Evolutionary conservation across 2,113 vertebrate species (phyloP), one percentile per base, ranked within the genome.

Genomic region (Jacana jacana): DNA sequence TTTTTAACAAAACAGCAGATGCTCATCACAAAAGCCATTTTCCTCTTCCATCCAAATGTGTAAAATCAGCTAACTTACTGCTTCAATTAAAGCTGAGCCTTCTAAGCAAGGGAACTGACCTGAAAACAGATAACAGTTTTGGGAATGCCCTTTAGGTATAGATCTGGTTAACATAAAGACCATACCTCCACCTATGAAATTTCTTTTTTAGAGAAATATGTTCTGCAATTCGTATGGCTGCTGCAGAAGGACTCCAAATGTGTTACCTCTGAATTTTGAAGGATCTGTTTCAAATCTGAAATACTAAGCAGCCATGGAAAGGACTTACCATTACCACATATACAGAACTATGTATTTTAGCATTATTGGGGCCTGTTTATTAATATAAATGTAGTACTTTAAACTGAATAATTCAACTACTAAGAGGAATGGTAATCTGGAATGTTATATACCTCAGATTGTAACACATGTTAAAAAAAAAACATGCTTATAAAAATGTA

Each of bases 1-100:
- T 98, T 98, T 98, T 98, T 98, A 98, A 98, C 98, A 98, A 97
- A 98, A 97, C 98, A 98, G 98, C 99, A 99, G 98, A 99, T 99
- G 99, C 98, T 98, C 97, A 94, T 97, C 97, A 98, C 98, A 98
- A 98, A 98, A 98, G 97, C 97, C 95, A 97, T 98, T 98, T 98
- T 98, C 97, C 98, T 98, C 97, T 97, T 97, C 97, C 96, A 82
- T 95, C 90, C 40, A 86, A 96, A 97, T 97, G 95, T 97, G 91
- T 97, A 78, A 96, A 97, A 97, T 97, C 94, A 92, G 96, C 87
- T 80, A 95, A 92, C 61, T 88, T 85, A 57, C 71, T 81, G 94
- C 90, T 90, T 94, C 91, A 95, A 87, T 96, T 96, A 81, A 93
- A 95, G 71, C 61, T 44, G 73, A 92, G 57, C 84, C 55, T 64